Conservation (phyloP, 2,113 vertebrate genomes). For the Epinephelus lanceolatus region DNA sequence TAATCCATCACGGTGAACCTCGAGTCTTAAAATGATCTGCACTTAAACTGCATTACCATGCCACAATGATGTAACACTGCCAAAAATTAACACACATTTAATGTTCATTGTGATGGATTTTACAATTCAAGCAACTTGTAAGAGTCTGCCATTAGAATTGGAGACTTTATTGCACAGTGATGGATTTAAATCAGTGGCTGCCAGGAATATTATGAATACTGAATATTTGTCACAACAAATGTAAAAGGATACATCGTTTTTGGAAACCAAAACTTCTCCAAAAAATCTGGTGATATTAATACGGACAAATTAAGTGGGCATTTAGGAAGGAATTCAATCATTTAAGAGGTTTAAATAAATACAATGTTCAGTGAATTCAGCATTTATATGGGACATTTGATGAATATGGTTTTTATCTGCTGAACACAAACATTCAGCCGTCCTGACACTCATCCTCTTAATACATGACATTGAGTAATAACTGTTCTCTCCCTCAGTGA, state of each 20-base stretch:
- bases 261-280: neutral
- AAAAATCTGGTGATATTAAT: neutral
- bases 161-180: neutral
- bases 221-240: neutral
- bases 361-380: neutral
- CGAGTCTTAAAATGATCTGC: neutral
- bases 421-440: neutral
- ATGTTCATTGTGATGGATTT: neutral
- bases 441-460: conserved; percentile 42
- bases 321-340: neutral
- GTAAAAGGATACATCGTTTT: too few relatives aligned
- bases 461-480: conserved; percentile 44
- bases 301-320: neutral
- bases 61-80: neutral
- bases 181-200: neutral
- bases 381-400: neutral
- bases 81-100: neutral
- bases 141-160: neutral
- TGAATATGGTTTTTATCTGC: neutral
- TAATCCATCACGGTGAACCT: neutral
- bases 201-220: too few relatives aligned
- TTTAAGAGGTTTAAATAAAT: neutral
- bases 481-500: conserved; percentile 8
- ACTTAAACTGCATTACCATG: neutral
- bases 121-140: neutral